Base-by-base conservation (phyloP, 2,888 invertebrate genomes). In the Helicoverpa assulta region DNA sequence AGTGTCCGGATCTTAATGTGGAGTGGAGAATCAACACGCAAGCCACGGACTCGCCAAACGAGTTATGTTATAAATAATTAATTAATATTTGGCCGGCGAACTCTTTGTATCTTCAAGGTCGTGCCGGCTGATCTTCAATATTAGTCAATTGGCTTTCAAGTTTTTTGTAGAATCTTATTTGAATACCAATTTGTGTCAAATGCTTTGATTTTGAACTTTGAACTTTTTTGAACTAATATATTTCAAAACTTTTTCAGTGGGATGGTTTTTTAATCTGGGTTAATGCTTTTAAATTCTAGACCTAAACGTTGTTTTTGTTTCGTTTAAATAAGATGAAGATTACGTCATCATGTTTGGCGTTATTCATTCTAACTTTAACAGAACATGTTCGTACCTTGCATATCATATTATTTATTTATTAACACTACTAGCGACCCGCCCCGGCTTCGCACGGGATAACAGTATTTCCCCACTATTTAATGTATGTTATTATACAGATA, bases 1-100 rank as follows among this genome's bases (percentile, higher is more conserved):
- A 73, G 66, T 63, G 70, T 83, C 72, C 76, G 81, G 76, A 83
- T 82, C 83, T 85, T 81, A 82, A 86, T 85, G 86, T 84, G 80
- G 85, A 88, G 87, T 87, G 85, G 85, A 86, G 87, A 89, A 89
- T 89, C 89, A 88, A 89, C 90, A 92, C 90, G 90, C 91, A 85
- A 89, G 85, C 84, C 88, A 86, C 88, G 87, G 86, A 91, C 92
- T 87, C 74, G 87, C 90, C 91, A 91, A 94, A 94, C 94, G 86
- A 89, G 94, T 94, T 93, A 88, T 89, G 88, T 89, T 90, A 91
- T 92, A 92, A 92, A 93, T 93, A 93, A 92, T 92, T 93, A 92
- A 93, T 94, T 93, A 92, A 91, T 91, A 92, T 93, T 94, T 92
- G 91, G 90, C 88, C 90, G 91, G 90, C 92, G 89, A 93, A 92